Base-by-base conservation (phyloP, 2,113 vertebrate genomes). In the Trinectes maculatus region DNA sequence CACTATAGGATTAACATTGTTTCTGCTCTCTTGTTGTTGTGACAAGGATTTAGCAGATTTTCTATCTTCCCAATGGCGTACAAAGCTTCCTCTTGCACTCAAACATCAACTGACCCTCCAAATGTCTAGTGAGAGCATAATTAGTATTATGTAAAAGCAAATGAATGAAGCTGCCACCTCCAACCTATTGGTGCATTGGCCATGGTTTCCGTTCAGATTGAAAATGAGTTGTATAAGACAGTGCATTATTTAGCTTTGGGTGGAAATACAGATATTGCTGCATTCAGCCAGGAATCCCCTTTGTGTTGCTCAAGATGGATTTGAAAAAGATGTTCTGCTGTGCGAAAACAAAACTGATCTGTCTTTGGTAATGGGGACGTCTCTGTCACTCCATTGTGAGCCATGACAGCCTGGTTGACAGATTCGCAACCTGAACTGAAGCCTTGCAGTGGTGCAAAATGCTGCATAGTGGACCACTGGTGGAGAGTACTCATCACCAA, bases 331-430 rank as follows among this genome's bases (percentile, higher is more conserved):
- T 74, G 80, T 84, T 80, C 51, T 64, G 64, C 43, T 3, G 52
- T 16, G 29, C 2, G 8, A 65, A 67, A 70, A 82, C 78, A 80
- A 81, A 86, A 67, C 39, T 40, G 25, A 79, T 79, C 77, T 29
- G 83, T 82, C 86, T 80, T 77, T 79, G 70, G 60, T 84, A 87
- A 89, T 85, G 74, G 80, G 62, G 37, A 71, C 63, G 19, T 85
- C 80, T 85, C 71, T 82, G 79, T 87, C 82, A 72, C 71, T 85
- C 75, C 56, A 66, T 79, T 82, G 85, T 83, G 70, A 81, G 42
- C 74, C 25, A 16, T 74, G 85, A 85, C 79, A 79, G 77, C 60
- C 54, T 0, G 36, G 72, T 42, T 84, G 77, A 87, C 74, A 80
- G 80, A 87, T 81, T 64, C 79, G 78, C 78, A 80, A 78, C 83